Base-by-base conservation (phyloP, 2,888 invertebrate genomes). In the Nomada fucata region DNA sequence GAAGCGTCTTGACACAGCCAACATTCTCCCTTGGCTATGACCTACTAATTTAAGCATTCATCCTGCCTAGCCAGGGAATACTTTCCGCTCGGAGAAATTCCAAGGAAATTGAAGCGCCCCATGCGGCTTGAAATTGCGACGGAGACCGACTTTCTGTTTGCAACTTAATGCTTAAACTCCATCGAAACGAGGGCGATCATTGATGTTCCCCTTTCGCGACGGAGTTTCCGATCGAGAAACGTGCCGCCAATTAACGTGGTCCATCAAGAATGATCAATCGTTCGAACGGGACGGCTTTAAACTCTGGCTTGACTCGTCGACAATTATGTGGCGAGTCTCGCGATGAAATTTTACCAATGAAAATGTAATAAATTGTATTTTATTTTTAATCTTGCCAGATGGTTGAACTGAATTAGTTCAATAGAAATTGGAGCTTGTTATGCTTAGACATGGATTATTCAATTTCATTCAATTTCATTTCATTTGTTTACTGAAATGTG, bases 1-100 rank as follows among this genome's bases (percentile, higher is more conserved):
- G 84, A 89, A 81, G 65, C 83, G 80, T 85, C 86, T 88, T 81
- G 83, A 86, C 85, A 79, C 76, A 52, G 44, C 82, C 79, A 82
- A 85, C 84, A 77, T 75, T 72, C 82, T 60, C 55, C 63, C 64
- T 53, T 44, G 23, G 29, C 57, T 64, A 52, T 63, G 75, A 67
- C 81, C 79, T 70, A 69, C 74, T 76, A 75, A 82, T 86, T 83
- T 76, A 53, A 65, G 72, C 64, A 76, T 82, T 79, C 78, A 53
- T 73, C 67, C 74, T 55, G 50, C 44, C 42, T 13, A 23, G 36
- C 61, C 57, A 71, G 53, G 50, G 69, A 73, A 76, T 70, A 70
- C 63, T 64, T 74, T 80, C 75, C 77, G 11, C 29, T 13, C 50
- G n/a, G 18, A 0, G 60, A 61, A 68, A 82, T 76, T 71, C 76